A percentile compares a stretch with the other conserved stretches of the same genome.
Evolutionary conservation across 2,888 invertebrate species (phyloP).

Genomic region (Elgonia sp.): DNA sequence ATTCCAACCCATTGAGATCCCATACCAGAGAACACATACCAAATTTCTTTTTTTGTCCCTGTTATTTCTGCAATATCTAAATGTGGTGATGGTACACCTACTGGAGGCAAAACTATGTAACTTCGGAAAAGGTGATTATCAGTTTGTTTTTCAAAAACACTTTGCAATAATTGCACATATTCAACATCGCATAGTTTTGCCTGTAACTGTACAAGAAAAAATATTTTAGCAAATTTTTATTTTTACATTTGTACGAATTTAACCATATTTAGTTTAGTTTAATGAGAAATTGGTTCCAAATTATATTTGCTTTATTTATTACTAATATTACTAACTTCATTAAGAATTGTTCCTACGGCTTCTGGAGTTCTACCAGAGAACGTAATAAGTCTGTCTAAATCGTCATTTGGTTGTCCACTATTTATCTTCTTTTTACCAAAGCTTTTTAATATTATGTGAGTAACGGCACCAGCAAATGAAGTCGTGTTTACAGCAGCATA

Average conservation of each 20-base stretch:
- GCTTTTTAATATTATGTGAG: slow-evolving; percentile 70
- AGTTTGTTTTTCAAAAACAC: slow-evolving; percentile 88
- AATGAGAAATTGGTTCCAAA: no score
- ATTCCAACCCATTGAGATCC: slow-evolving; percentile 95
- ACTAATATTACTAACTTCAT: slow-evolving; percentile 88
- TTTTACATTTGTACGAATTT: no score
- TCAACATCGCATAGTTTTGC: slow-evolving; percentile 90
- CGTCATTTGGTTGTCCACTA: slow-evolving; percentile 88
- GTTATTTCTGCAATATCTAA: slow-evolving; percentile 89
- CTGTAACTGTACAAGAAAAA: slow-evolving; percentile 85
- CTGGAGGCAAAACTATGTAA: slow-evolving; percentile 89
- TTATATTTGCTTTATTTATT: no score
- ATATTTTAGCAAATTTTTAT: no score
- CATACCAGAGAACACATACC: slow-evolving; percentile 97
- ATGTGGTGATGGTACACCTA: slow-evolving; percentile 79
- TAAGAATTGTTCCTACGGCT: slow-evolving; percentile 89
- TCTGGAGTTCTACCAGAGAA: slow-evolving; percentile 93
- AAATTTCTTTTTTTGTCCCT: slow-evolving; percentile 91
- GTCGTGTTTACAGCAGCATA: slow-evolving; percentile 68
- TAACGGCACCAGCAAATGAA: slow-evolving; percentile 57
- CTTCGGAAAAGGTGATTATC: slow-evolving; percentile 92
- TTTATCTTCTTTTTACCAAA: slow-evolving; percentile 85
- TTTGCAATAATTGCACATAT: slow-evolving; percentile 89
- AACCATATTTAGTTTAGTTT: no score
- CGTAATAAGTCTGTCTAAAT: slow-evolving; percentile 91